phyloP scores from a whole-genome alignment of 1,140 invertebrate genomes.

The Pseudomyrmex sp. region DNA sequence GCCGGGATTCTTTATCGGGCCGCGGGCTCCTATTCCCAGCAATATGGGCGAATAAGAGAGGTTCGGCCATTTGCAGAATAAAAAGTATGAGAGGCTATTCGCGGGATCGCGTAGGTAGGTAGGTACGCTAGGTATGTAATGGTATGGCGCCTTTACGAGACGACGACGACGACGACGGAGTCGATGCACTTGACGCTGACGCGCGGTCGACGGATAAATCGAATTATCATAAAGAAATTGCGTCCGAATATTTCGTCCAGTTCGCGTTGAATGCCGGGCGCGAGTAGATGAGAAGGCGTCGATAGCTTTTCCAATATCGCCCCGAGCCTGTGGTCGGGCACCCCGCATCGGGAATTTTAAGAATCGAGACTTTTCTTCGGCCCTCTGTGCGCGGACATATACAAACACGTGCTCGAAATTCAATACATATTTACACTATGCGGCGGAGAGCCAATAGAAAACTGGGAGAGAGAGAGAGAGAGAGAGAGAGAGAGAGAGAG shows the following conservation, averaged over 20 bases:
- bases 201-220: constrained; percentile 67
- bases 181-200: constrained; percentile 35
- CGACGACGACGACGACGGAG: constrained; percentile 20
- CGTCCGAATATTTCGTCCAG: constrained; percentile 73
- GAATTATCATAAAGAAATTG: constrained; percentile 80
- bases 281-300: constrained; percentile 72
- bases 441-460: not conserved
- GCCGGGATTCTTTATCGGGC: constrained; percentile 55
- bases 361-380: constrained; percentile 61
- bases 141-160: constrained; percentile 24
- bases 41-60: constrained; percentile 63
- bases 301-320: constrained; percentile 75
- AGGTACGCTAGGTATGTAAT: constrained; percentile 66
- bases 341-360: constrained; percentile 69
- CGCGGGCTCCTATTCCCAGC: constrained; percentile 42
- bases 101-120: not conserved
- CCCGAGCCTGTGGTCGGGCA: not conserved
- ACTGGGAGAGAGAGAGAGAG: constrained; percentile 3
- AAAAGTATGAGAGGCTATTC: constrained; percentile 48
- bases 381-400: constrained; percentile 1
- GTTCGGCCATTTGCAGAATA: constrained; percentile 71
- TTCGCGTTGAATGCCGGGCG: constrained; percentile 70
- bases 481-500: constrained; percentile 5
- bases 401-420: constrained; percentile 15
- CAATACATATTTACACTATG: constrained; percentile 55